Base-by-base conservation (phyloP, 2,797 vertebrate genomes). In the Phalanger gymnotis region DNA sequence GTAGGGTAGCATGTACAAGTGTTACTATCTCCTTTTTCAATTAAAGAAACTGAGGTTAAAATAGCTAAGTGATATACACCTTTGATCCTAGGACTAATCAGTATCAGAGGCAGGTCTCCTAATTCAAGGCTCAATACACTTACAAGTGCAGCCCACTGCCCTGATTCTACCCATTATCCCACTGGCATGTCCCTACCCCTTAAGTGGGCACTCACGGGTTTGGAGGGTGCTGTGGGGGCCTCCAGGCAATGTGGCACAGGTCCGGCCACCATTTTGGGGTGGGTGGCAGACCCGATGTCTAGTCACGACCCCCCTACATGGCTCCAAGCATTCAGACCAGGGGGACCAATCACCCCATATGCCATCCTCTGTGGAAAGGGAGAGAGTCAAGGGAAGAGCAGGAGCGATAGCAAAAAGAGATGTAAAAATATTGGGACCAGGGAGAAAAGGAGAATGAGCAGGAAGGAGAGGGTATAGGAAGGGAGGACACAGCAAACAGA, bases 291-390 rank as follows among this genome's bases (percentile, higher is more conserved):
- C 98, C 94, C 99, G 98, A 13, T 97, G 98, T 47, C 99, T 98
- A 1, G 99, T 97, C 97, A 98, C 98, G 54, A 99, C 97, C 1
- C 99, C 99, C 0, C 98, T 98, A 66, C 99, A 99, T 0, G 97
- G 98, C 56, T 97, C 97, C 0, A 98, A 98, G 96, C 99, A 99
- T 93, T 98, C 99, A 0, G 99, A 99, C 99, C 99, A 99, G 25
- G 96, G 98, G 0, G 95, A 98, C 99, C 99, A 99, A 0, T 98
- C 97, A 31, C 98, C 96, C 99, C 99, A 99, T 3, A 97, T 96
- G 3, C 99, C 99, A 0, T 99, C 99, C 96, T 99, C 99, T 99
- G 98, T 1, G 25, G 58, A 25, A 22, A 27, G 5, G 56, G 31
- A 53, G 19, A 91, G 55, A 22, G 22, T 34, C 28, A 19, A 5